A percentile compares a stretch with the other conserved stretches of the same genome.
These are phyloP conservation scores for Gobio occitaniae DNA, from an alignment of 2,797 vertebrate genomes.

Conservation along the genomic window DNA sequence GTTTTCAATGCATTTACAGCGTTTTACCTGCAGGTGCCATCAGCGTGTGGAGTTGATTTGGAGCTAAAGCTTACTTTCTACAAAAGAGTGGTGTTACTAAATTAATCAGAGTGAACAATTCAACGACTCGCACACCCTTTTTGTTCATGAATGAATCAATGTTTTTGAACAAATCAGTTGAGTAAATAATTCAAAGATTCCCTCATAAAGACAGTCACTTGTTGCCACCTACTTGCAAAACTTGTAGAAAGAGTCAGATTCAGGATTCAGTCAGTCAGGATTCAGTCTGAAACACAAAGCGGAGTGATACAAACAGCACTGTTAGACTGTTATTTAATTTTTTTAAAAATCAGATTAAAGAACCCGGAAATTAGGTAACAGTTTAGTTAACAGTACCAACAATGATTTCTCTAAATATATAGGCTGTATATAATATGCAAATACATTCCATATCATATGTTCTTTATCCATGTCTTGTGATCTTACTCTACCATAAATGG, in stretches of 20 bases:
- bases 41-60: not conserved
- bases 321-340: not conserved
- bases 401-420: not conserved
- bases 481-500: not conserved
- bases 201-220: not conserved
- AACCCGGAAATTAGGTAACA: not conserved
- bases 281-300: not conserved
- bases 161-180: not conserved
- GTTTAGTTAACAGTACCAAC: not conserved
- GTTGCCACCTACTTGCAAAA: not conserved
- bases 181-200: not conserved
- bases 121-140: not conserved
- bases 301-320: not conserved
- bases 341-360: not conserved
- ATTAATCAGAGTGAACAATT: not conserved
- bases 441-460: not conserved
- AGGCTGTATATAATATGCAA: not conserved
- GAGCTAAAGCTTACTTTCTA: not conserved
- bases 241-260: not conserved
- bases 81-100: not conserved
- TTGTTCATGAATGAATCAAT: not conserved
- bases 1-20: too few species aligned
- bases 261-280: too few species aligned
- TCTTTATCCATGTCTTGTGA: not conserved
- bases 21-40: not conserved